phyloP scores from a whole-genome alignment of 2,888 invertebrate genomes.

The Xylota sylvarum region DNA sequence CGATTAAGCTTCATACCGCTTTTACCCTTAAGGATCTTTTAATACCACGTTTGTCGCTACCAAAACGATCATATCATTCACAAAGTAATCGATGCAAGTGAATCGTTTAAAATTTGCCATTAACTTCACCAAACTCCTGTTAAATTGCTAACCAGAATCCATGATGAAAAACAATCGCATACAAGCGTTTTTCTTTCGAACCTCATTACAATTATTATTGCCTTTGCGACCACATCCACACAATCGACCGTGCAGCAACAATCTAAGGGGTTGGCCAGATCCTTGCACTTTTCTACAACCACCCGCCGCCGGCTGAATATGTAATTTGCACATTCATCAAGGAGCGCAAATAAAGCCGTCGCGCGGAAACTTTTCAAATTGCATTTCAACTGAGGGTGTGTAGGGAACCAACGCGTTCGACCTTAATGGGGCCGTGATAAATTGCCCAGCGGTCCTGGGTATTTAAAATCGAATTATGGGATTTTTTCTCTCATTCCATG shows the following conservation, averaged over 20 bases:
- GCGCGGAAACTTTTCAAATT: slow-evolving; percentile 44
- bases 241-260: slow-evolving; percentile 4
- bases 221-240: not conserved
- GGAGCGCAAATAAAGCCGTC: slow-evolving; percentile 36
- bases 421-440: slow-evolving; percentile 67
- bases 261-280: slow-evolving; percentile 39
- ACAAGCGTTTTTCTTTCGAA: slow-evolving; percentile 42
- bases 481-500: slow-evolving; percentile 32
- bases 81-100: slow-evolving; percentile 44
- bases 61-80: slow-evolving; percentile 49
- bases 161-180: slow-evolving; percentile 28
- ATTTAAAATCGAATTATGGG: slow-evolving; percentile 71
- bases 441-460: slow-evolving; percentile 46
- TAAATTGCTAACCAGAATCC: slow-evolving; percentile 48
- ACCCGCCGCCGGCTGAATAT: slow-evolving; percentile 5
- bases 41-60: slow-evolving; percentile 37
- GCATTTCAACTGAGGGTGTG: slow-evolving; percentile 13
- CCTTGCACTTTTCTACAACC: slow-evolving; percentile 22
- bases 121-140: slow-evolving; percentile 49
- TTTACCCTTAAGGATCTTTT: slow-evolving; percentile 40
- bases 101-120: slow-evolving; percentile 37
- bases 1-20: not conserved
- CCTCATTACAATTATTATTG: slow-evolving; percentile 47
- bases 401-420: slow-evolving; percentile 2
- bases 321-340: slow-evolving; percentile 58